Evolutionary conservation across 2,888 invertebrate genomes (phyloP), one percentile per base, ranked within the genome.

Genomic region (Nematopogon swammerdamellus): DNA sequence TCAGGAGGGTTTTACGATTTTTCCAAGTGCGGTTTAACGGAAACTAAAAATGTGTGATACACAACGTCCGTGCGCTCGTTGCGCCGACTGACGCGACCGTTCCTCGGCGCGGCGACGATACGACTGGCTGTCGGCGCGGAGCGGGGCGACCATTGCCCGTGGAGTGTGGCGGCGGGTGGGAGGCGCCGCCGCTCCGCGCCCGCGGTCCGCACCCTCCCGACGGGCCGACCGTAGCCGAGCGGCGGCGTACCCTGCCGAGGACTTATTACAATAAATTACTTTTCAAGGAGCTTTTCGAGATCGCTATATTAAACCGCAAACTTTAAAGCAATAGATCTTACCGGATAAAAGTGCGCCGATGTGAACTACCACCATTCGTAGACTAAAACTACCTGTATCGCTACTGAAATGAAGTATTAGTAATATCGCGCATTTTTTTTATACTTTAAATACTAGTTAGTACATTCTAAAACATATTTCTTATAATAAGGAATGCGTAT

Each of bases 221-320:
- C 68, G 67, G 68, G 62, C 62, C 64, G 63, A 71, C 69, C 67
- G 70, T 49, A 67, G 65, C 73, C 79, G 80, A 80, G 67, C 64
- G 64, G 70, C 68, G 72, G 74, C 80, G 80, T 80, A 68, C 68
- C 70, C 67, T 69, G 72, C 72, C 80, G 79, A 77, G 64, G 70
- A 70, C 72, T 73, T 75, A 76, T 75, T 75, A 76, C 70, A 76
- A 75, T 74, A 76, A 75, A 75, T 76, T 71, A 72, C 75, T 72
- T 73, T 72, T 75, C 68, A 68, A 68, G 64, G 64, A 70, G 71
- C 70, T 75, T 72, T 67, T 64, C 65, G 65, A 69, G 66, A 70
- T 72, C 70, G 68, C 64, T 63, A 62, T 64, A 58, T 59, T 54
- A 57, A 62, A 66, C 67, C 67, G 62, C 67, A 68, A 69, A 70